Evolutionary conservation across 1,140 invertebrate genomes (phyloP), one percentile per base, ranked within the genome.

Genomic region (Drosophila sproati): DNA sequence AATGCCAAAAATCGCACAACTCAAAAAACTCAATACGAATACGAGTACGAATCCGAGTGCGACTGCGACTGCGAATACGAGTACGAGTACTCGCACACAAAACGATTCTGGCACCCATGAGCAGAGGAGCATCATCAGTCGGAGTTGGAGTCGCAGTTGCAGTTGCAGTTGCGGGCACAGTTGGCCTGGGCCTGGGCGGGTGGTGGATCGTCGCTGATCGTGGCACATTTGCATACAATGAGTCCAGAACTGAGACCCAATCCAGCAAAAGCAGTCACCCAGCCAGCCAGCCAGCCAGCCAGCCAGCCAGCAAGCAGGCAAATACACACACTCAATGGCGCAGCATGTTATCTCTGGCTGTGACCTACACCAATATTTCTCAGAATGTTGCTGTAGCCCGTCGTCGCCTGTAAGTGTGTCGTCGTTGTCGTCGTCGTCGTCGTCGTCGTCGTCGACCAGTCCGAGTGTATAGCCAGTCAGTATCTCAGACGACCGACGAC

Each of bases 331-430:
- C 43, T 52, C 50, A 31, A 39, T 12, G 77, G 78, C 87, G 67
- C 75, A 78, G 78, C 91, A 92, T 92, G 91, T 92, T 92, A 92
- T 92, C 89, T 92, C 80, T 91, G 78, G 78, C 91, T 92, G 91
- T 92, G 91, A 92, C 91, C 91, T 92, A 92, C 91, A 92, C 91
- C 91, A 92, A 92, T 92, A 92, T 92, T 92, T 92, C 91, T 91
- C 80, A 88, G 91, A 92, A 92, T 92, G 87, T 83, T 92, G 82
- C 81, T 86, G 81, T 85, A 72, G 74, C 76, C 76, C 81, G 85
- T 89, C 85, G 85, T 88, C 83, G 83, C 85, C 83, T 87, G 85
- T 88, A 87, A 87, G 83, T 87, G 83, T 89, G 86, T 90, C 85
- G 85, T 88, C 66, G 85, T 85, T 68, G 77, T 88, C 63, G 74